A percentile compares a stretch with the other conserved stretches of the same genome.
Conservation (phyloP, 2,113 vertebrate species). For the Proteles cristata region DNA sequence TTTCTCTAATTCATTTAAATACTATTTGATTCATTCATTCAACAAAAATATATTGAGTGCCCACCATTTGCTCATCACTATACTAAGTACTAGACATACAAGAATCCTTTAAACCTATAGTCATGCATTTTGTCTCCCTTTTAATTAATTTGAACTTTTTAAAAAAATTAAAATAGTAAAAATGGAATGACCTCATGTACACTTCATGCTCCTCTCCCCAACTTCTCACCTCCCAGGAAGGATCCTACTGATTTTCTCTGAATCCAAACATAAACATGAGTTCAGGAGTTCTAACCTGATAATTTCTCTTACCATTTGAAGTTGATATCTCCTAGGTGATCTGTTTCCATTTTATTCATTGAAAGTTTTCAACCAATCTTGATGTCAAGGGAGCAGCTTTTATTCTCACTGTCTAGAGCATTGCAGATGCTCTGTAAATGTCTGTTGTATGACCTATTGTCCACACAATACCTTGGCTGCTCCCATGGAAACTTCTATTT, state of each 20-base stretch:
- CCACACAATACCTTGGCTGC: neutral
- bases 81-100: neutral
- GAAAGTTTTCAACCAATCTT: neutral
- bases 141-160: constrained; percentile 17
- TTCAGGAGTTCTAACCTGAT: neutral
- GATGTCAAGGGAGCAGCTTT: neutral
- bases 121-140: neutral
- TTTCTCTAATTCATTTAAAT: constrained; percentile 24
- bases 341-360: neutral
- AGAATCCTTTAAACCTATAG: constrained; percentile 10
- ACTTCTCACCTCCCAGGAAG: neutral
- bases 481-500: neutral
- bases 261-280: neutral
- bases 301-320: neutral
- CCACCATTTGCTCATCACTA: neutral
- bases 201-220: neutral
- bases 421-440: neutral
- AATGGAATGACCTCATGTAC: neutral
- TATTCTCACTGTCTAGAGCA: neutral
- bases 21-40: neutral
- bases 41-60: neutral
- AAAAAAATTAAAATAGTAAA: constrained; percentile 15
- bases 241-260: neutral
- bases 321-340: neutral
- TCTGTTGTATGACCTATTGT: neutral